phyloP scores from a whole-genome alignment of 2,888 invertebrate species.

The Synanthedon vespiformis region DNA sequence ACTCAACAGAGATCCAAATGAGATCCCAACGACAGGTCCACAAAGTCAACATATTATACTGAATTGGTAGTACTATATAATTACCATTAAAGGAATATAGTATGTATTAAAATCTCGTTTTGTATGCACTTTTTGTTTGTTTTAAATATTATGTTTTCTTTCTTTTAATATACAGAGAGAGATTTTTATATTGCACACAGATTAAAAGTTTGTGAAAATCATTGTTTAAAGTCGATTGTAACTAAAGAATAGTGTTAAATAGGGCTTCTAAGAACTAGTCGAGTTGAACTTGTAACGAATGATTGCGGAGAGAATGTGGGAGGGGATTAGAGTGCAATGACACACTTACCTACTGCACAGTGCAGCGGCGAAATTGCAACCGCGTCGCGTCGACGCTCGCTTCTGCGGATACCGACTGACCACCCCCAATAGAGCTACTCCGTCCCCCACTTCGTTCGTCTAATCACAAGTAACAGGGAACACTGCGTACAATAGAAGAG shows the following conservation, averaged over 20 bases:
- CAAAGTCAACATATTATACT: too few relatives aligned
- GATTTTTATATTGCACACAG: too few relatives aligned
- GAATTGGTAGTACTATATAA: too few relatives aligned
- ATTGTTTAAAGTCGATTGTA: neutral
- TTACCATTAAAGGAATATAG: too few relatives aligned
- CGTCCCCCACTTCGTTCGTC: constrained; percentile 15
- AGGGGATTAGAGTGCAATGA: constrained; percentile 65
- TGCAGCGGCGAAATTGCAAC: constrained; percentile 60
- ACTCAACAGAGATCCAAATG: too few relatives aligned
- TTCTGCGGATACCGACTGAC: constrained; percentile 41
- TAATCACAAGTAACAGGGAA: constrained; percentile 16
- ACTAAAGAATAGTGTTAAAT: constrained; percentile 4
- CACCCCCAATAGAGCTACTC: constrained; percentile 33
- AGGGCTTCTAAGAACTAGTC: constrained; percentile 26
- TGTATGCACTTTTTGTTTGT: too few relatives aligned
- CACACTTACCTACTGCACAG: constrained; percentile 66
- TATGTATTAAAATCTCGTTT: too few relatives aligned
- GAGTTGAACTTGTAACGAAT: constrained; percentile 56
- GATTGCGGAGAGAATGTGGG: constrained; percentile 49
- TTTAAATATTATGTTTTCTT: too few relatives aligned
- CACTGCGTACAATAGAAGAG: constrained; percentile 21
- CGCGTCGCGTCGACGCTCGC: constrained; percentile 37
- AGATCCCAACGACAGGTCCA: too few relatives aligned
- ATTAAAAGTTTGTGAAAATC: too few relatives aligned
- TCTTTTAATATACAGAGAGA: too few relatives aligned